Evolutionary conservation across 1,140 invertebrate species (phyloP).

Genomic region (Antheraea mylitta): DNA sequence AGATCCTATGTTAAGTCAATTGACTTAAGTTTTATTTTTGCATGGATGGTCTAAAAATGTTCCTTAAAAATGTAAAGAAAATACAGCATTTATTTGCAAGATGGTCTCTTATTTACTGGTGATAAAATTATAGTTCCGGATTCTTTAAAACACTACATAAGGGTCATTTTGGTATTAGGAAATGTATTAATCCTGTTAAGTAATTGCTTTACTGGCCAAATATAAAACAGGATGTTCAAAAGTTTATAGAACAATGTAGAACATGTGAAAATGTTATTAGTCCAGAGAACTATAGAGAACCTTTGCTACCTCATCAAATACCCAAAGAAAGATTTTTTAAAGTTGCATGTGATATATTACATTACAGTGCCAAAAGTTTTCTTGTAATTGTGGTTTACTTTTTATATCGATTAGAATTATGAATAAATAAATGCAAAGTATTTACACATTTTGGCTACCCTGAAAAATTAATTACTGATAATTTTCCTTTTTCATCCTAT

Average conservation of each 20-base stretch:
- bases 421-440: not conserved
- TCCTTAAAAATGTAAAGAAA: too few relatives aligned
- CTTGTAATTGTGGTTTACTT: conserved; percentile 2
- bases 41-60: too few relatives aligned
- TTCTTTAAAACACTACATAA: conserved; percentile 37
- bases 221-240: conserved; percentile 38
- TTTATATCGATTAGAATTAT: too few relatives aligned
- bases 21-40: too few relatives aligned
- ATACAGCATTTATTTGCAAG: too few relatives aligned
- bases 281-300: conserved; percentile 36
- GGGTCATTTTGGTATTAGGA: conserved; percentile 24
- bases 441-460: too few relatives aligned
- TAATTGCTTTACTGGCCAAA: conserved; percentile 45
- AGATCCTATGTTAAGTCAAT: too few relatives aligned
- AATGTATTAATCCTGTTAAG: conserved; percentile 31
- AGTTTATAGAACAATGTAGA: conserved; percentile 32
- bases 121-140: conserved; percentile 39
- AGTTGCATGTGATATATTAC: conserved; percentile 39
- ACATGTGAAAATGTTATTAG: conserved; percentile 39
- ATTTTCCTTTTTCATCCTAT: too few relatives aligned
- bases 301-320: conserved; percentile 31
- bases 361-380: conserved; percentile 20
- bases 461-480: too few relatives aligned
- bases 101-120: too few relatives aligned
- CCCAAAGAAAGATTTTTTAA: conserved; percentile 36